Conservation (phyloP, 2,888 invertebrate species). For the Scaptomyza flava region DNA sequence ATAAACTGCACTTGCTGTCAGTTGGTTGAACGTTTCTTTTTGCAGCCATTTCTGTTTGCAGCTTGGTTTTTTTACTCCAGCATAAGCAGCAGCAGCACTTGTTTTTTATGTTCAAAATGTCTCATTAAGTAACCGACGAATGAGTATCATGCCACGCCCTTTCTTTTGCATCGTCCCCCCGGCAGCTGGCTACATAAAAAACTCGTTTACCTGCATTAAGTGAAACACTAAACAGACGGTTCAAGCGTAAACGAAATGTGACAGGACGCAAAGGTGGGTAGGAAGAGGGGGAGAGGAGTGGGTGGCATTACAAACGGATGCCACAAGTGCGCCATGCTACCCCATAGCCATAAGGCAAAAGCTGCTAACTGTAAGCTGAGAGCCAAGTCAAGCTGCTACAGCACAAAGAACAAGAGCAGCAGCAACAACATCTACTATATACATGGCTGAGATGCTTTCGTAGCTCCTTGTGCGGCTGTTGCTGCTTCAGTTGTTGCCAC, state of each 20-base stretch:
- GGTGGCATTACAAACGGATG: slow-evolving; percentile 60
- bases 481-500: slow-evolving; percentile 8
- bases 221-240: slow-evolving; percentile 77
- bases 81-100: slow-evolving; percentile 40
- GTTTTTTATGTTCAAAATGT: slow-evolving; percentile 64
- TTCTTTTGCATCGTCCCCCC: slow-evolving; percentile 7
- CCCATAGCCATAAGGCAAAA: slow-evolving; percentile 46
- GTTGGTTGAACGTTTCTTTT: slow-evolving; percentile 2
- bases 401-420: slow-evolving; percentile 9
- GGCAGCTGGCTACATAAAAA: slow-evolving; percentile 63
- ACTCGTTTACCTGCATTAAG: slow-evolving; percentile 80
- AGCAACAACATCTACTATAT: slow-evolving; percentile 2
- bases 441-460: slow-evolving; percentile 18
- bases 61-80: not conserved
- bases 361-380: slow-evolving; percentile 53
- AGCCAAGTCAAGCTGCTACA: slow-evolving; percentile 50
- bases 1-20: slow-evolving; percentile 73
- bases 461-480: slow-evolving; percentile 11
- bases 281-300: slow-evolving; percentile 1
- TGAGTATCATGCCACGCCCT: slow-evolving; percentile 34
- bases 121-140: slow-evolving; percentile 66
- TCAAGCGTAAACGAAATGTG: slow-evolving; percentile 76
- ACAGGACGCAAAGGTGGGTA: slow-evolving; percentile 33
- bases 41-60: slow-evolving; percentile 15
- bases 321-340: slow-evolving; percentile 72